These are phyloP conservation scores for Phthorimaea operculella DNA, from an alignment of 1,140 invertebrate species.

Conservation along the genomic window DNA sequence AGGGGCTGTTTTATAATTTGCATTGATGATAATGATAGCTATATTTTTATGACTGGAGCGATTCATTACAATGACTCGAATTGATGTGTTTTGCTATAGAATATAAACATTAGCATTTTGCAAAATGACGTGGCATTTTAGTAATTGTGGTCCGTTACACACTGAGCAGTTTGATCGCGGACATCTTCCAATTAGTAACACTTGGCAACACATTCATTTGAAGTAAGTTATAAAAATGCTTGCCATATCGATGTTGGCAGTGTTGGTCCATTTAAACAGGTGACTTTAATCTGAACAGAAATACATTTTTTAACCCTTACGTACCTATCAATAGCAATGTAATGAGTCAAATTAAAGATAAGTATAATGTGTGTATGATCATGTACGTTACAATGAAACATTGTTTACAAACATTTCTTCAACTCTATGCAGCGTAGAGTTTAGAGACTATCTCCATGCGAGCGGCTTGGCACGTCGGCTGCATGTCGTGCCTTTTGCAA, in stretches of 20 bases:
- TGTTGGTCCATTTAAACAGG: no score
- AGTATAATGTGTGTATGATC: no score
- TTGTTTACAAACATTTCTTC: no score
- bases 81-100: background rate
- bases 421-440: background rate
- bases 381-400: no score
- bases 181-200: background rate
- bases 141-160: background rate
- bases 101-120: background rate
- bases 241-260: no score
- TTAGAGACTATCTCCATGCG: conserved; percentile 8
- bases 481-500: conserved; percentile 61
- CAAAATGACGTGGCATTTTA: background rate
- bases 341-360: no score
- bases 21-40: conserved; percentile 12
- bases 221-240: background rate
- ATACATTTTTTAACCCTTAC: no score
- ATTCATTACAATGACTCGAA: background rate
- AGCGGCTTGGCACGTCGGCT: conserved; percentile 35
- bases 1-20: conserved; percentile 2
- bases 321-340: no score
- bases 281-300: no score
- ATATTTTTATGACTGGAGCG: background rate
- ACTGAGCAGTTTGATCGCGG: background rate
- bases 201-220: background rate